Percentiles rank a stretch among this genome's conserved stretches.
Evolutionary conservation across 2,888 invertebrate genomes (phyloP).

Genomic region (Lycocerus yunnanus): DNA sequence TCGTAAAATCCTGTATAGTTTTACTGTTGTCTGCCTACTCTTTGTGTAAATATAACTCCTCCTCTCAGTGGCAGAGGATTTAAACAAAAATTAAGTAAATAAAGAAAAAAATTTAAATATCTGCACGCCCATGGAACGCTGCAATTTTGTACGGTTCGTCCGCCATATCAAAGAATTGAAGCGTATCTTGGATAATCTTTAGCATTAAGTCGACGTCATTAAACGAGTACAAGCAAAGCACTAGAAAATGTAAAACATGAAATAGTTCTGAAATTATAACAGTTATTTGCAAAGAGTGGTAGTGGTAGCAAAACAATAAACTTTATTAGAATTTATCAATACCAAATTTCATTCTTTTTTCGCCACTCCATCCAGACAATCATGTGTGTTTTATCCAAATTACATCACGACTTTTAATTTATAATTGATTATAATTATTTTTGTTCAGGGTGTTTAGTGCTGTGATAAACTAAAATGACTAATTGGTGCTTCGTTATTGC

Average conservation of each 20-base stretch:
- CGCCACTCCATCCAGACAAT: background rate
- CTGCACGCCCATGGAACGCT: background rate
- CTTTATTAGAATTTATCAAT: slow-evolving; percentile 19
- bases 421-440: background rate
- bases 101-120: background rate
- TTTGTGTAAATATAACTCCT: slow-evolving; percentile 23
- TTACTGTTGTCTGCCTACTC: slow-evolving; percentile 30
- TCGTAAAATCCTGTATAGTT: slow-evolving; percentile 38
- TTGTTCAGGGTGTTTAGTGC: background rate
- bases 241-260: slow-evolving; percentile 38
- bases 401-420: background rate
- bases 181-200: slow-evolving; percentile 53
- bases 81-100: background rate
- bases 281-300: slow-evolving; percentile 17
- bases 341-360: slow-evolving; percentile 24
- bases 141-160: slow-evolving; percentile 15
- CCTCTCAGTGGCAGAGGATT: slow-evolving; percentile 18
- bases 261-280: slow-evolving; percentile 18
- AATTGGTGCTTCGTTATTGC: slow-evolving; percentile 20
- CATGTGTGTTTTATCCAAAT: background rate
- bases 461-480: slow-evolving; percentile 17
- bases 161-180: slow-evolving; percentile 46
- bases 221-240: slow-evolving; percentile 39
- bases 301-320: slow-evolving; percentile 30
- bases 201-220: slow-evolving; percentile 48